Conservation (phyloP, 2,113 vertebrate genomes). For the Pithys albifrons region DNA sequence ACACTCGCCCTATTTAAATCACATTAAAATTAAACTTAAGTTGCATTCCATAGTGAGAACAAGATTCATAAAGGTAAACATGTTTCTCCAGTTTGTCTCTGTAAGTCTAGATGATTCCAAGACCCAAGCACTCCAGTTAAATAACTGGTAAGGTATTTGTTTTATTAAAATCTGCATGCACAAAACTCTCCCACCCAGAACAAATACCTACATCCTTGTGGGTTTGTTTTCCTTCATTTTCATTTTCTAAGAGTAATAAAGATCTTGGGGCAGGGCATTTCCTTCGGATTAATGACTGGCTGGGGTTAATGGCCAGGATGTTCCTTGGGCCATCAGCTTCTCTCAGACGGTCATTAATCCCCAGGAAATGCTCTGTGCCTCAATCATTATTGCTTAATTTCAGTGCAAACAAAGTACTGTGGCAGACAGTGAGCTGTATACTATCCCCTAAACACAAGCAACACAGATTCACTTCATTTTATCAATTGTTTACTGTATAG, state of each 20-base stretch:
- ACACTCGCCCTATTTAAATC: constrained; percentile 15
- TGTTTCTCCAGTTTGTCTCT: not conserved
- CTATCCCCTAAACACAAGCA: constrained; percentile 57
- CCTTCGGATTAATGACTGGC: constrained; percentile 66
- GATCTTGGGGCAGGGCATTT: constrained; percentile 46
- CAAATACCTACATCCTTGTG: not conserved
- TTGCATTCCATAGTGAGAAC: not conserved
- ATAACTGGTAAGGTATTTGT: not conserved
- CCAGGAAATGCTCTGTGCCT: constrained; percentile 51
- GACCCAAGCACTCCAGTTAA: not conserved
- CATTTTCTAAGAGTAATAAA: constrained; percentile 60
- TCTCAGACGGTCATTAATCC: constrained; percentile 71
- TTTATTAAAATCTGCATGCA: constrained; percentile 15
- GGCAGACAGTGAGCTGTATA: constrained; percentile 26
- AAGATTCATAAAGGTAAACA: constrained; percentile 13
- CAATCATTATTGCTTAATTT: constrained; percentile 72
- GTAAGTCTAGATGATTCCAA: not conserved
- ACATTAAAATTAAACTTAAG: not conserved
- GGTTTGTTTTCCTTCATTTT: constrained; percentile 40
- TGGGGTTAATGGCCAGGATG: constrained; percentile 70
- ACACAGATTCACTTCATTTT: constrained; percentile 54
- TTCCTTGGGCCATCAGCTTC: constrained; percentile 58
- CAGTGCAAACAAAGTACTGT: constrained; percentile 70
- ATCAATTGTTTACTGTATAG: constrained; percentile 73
- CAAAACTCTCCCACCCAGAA: constrained; percentile 1